These are phyloP conservation scores for Synergus japonicus DNA, from an alignment of 2,888 invertebrate species.

Conservation along the genomic window DNA sequence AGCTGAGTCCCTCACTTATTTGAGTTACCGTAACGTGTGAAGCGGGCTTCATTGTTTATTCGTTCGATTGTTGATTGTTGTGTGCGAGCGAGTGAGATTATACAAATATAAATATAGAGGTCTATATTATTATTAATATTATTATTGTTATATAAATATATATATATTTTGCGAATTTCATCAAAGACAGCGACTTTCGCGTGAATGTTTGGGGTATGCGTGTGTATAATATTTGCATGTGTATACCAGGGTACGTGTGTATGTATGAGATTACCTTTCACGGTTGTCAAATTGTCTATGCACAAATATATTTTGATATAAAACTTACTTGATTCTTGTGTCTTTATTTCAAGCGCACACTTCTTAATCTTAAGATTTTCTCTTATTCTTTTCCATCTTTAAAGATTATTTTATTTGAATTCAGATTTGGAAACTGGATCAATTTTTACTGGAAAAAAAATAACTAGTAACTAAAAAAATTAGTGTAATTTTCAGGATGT, in stretches of 20 bases:
- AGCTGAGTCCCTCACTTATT: constrained; percentile 47
- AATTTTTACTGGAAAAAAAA: neutral
- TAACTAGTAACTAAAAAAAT: neutral
- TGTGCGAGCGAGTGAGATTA: constrained; percentile 60
- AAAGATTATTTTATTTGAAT: neutral
- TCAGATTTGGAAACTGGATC: neutral
- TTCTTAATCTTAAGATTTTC: neutral
- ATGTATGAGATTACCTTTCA: constrained; percentile 65
- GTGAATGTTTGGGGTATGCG: constrained; percentile 50
- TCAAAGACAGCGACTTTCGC: constrained; percentile 40
- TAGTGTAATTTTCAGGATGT: too few relatives aligned
- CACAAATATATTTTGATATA: constrained; percentile 78
- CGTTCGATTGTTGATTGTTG: constrained; percentile 65
- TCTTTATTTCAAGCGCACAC: constrained; percentile 2
- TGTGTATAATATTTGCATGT: constrained; percentile 41
- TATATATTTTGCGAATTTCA: constrained; percentile 40
- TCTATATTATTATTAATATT: constrained; percentile 44
- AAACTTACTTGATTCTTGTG: constrained; percentile 57
- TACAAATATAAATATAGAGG: constrained; percentile 45
- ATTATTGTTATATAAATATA: constrained; percentile 45
- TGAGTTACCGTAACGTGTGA: constrained; percentile 62
- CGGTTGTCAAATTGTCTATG: constrained; percentile 75
- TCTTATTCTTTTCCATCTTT: neutral
- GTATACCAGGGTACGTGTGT: constrained; percentile 59
- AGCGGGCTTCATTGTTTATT: constrained; percentile 69